Conservation (phyloP, 1,140 invertebrate species). For the Hyposmocoma kahamanoa region DNA sequence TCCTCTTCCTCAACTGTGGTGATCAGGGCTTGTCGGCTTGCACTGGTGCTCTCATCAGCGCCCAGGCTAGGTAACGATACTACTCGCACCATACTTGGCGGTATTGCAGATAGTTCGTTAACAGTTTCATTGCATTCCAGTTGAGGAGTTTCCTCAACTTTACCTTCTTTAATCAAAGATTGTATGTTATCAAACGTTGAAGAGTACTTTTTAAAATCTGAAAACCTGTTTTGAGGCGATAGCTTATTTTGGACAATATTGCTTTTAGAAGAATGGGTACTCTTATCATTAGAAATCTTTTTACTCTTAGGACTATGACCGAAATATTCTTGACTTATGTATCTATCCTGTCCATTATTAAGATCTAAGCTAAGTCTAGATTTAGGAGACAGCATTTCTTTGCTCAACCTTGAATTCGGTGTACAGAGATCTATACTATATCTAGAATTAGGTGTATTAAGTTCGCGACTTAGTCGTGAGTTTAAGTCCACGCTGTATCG, state of each 20-base stretch:
- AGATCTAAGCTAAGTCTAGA: slow-evolving; percentile 75
- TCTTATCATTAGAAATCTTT: slow-evolving; percentile 59
- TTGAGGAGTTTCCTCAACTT: slow-evolving; percentile 67
- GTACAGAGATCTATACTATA: slow-evolving; percentile 77
- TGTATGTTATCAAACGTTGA: slow-evolving; percentile 87
- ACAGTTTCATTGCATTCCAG: slow-evolving; percentile 70
- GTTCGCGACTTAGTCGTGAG: slow-evolving; percentile 73
- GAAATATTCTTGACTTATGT: slow-evolving; percentile 69
- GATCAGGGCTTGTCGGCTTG: slow-evolving; percentile 63
- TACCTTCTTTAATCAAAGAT: slow-evolving; percentile 81
- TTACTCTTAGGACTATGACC: slow-evolving; percentile 70
- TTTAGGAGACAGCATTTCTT: slow-evolving; percentile 75
- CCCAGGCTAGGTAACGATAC: slow-evolving; percentile 78
- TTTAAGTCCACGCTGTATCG: slow-evolving; percentile 75
- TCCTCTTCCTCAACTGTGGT: slow-evolving; percentile 79
- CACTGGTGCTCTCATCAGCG: slow-evolving; percentile 64
- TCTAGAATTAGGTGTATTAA: slow-evolving; percentile 75
- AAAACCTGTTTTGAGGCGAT: slow-evolving; percentile 71
- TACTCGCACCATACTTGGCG: slow-evolving; percentile 78
- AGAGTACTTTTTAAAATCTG: slow-evolving; percentile 81
- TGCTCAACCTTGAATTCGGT: slow-evolving; percentile 72
- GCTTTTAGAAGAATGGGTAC: slow-evolving; percentile 40
- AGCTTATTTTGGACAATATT: slow-evolving; percentile 61
- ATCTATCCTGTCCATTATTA: slow-evolving; percentile 72
- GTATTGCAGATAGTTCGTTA: slow-evolving; percentile 67